Evolutionary conservation across 2,113 vertebrate genomes (phyloP).

Genomic region (Ptyas mucosa): DNA sequence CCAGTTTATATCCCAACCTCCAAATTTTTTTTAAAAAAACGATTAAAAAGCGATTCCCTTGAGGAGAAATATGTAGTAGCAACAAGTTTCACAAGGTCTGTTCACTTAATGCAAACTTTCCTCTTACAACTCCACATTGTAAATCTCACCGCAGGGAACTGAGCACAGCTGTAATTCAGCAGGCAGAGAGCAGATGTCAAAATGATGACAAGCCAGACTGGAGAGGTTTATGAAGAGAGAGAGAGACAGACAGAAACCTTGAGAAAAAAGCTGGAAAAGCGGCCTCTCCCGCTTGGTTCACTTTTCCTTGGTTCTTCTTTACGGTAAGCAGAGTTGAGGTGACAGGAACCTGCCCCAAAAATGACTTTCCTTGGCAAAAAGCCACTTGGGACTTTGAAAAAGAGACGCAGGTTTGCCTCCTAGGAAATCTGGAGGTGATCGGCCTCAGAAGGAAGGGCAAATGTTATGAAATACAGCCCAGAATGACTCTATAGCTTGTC

Average conservation of each 20-base stretch:
- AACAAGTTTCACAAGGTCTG: slow-evolving; percentile 16
- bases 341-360: neutral
- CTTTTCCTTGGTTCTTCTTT: neutral
- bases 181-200: slow-evolving; percentile 12
- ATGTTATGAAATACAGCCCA: slow-evolving; percentile 29
- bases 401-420: neutral
- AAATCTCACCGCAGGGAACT: slow-evolving; percentile 10
- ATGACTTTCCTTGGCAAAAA: neutral
- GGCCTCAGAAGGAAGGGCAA: slow-evolving; percentile 18
- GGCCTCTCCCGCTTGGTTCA: neutral
- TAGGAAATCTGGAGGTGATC: neutral
- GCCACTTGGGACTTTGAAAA: neutral
- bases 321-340: neutral
- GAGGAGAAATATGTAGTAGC: neutral
- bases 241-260: neutral
- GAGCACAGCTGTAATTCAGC: slow-evolving; percentile 15
- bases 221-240: slow-evolving; percentile 3
- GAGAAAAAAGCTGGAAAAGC: slow-evolving; percentile 7
- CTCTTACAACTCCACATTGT: neutral
- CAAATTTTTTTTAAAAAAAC: neutral
- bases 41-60: neutral
- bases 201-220: slow-evolving; percentile 4
- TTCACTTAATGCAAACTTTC: slow-evolving; percentile 20
- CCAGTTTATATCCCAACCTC: too few relatives aligned
- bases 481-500: slow-evolving; percentile 29